Evolutionary conservation across 2,797 vertebrate species (phyloP).

Genomic region (Xiphophorus birchmanni): DNA sequence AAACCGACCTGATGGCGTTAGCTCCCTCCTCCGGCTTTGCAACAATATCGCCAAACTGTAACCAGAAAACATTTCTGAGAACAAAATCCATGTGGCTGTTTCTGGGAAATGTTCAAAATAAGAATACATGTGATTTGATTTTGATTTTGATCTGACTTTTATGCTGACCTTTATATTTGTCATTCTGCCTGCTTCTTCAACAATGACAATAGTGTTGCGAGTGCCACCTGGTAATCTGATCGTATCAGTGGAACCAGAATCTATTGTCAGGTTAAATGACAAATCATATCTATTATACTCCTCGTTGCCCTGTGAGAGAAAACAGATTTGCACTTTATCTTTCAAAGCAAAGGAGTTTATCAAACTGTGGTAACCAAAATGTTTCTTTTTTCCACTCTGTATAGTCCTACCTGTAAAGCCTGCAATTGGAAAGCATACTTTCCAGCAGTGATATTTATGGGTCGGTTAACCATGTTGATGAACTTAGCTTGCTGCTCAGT

Average conservation of each 20-base stretch:
- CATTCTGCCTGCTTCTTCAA: fast-evolving
- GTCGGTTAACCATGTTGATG: conserved; percentile 76
- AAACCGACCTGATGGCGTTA: conserved; percentile 86
- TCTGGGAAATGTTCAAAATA: not conserved
- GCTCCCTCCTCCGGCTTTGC: conserved; percentile 85
- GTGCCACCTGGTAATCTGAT: fast-evolving
- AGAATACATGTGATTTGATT: not conserved
- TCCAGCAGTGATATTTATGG: conserved; percentile 21
- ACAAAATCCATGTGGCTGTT: not conserved
- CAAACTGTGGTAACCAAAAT: not conserved
- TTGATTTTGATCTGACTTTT: not conserved
- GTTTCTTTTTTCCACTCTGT: not conserved
- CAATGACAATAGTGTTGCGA: conserved; percentile 59
- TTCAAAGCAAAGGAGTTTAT: not conserved
- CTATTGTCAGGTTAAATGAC: fast-evolving
- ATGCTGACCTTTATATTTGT: conserved; percentile 7
- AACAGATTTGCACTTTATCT: not conserved
- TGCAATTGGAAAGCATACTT: fast-evolving
- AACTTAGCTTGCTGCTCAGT: conserved; percentile 81
- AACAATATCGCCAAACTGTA: conserved; percentile 59
- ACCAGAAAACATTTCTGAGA: conserved; percentile 7
- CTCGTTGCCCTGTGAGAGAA: conserved; percentile 46
- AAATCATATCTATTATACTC: conserved; percentile 56
- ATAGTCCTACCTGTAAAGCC: conserved; percentile 53
- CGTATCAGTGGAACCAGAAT: fast-evolving